Percentiles rank a stretch among this genome's conserved stretches.
These are phyloP conservation scores for Copsychus sechellarum DNA, from an alignment of 2,113 vertebrate genomes.

Conservation along the genomic window DNA sequence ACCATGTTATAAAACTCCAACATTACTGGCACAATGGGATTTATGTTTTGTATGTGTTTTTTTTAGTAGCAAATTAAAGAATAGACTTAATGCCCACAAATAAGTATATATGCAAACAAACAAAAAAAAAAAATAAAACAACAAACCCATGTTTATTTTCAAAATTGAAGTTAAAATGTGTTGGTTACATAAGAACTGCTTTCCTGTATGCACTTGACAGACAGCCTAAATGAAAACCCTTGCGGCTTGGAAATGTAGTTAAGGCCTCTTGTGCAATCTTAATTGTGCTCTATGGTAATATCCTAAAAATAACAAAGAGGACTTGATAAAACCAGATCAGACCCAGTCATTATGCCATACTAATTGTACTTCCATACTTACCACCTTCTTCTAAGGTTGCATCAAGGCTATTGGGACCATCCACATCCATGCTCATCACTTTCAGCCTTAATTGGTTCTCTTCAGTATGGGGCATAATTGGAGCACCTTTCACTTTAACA, in stretches of 20 bases:
- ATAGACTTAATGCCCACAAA: fast-evolving
- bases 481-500: fast-evolving
- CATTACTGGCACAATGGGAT: background rate
- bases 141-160: background rate
- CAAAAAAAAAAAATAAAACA: background rate
- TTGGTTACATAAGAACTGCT: background rate
- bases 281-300: background rate
- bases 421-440: background rate
- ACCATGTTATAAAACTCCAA: background rate
- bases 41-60: background rate
- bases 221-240: background rate
- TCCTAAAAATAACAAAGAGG: background rate
- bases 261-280: background rate
- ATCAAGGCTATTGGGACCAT: background rate
- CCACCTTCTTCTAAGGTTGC: background rate
- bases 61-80: background rate
- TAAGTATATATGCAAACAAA: background rate
- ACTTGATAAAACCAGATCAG: background rate
- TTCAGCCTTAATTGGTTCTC: background rate
- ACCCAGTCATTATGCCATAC: background rate
- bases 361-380: background rate
- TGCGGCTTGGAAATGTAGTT: background rate
- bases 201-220: background rate
- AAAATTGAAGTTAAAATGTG: background rate
- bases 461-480: background rate